Percentiles rank a stretch among this genome's conserved stretches.
Evolutionary conservation across 2,113 vertebrate genomes (phyloP).

Genomic region (Tautogolabrus adspersus): DNA sequence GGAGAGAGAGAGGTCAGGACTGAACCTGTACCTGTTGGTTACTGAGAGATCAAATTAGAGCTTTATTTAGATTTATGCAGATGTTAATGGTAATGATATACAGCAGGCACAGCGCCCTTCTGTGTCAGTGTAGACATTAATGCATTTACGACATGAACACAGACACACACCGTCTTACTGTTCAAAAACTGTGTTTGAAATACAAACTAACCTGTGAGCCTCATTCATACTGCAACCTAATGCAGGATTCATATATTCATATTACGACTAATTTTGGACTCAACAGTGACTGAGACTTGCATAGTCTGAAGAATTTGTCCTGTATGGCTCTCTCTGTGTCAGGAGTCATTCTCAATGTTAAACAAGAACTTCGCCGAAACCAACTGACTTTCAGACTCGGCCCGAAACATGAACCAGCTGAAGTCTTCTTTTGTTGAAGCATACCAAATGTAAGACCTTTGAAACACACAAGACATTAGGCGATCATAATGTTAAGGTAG

Average conservation of each 20-base stretch:
- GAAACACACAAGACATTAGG: too few species aligned
- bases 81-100: slow-evolving; percentile 77
- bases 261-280: slow-evolving; percentile 28
- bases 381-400: not conserved
- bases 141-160: slow-evolving; percentile 14
- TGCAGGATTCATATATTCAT: slow-evolving; percentile 46
- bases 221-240: slow-evolving; percentile 29
- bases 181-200: slow-evolving; percentile 41
- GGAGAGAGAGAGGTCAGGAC: slow-evolving; percentile 63
- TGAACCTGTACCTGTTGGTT: slow-evolving; percentile 59
- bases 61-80: slow-evolving; percentile 82
- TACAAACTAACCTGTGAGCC: slow-evolving; percentile 28
- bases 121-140: slow-evolving; percentile 56
- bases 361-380: not conserved
- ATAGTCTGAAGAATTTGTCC: slow-evolving; percentile 9
- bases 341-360: too few species aligned
- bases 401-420: not conserved
- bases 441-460: too few species aligned
- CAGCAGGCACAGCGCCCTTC: slow-evolving; percentile 53
- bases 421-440: not conserved
- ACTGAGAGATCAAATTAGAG: slow-evolving; percentile 68
- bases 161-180: not conserved
- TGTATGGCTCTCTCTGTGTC: not conserved
- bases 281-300: not conserved
- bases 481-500: too few species aligned